phyloP scores from a whole-genome alignment of 2,113 vertebrate species.

The Ammodytes marinus region DNA sequence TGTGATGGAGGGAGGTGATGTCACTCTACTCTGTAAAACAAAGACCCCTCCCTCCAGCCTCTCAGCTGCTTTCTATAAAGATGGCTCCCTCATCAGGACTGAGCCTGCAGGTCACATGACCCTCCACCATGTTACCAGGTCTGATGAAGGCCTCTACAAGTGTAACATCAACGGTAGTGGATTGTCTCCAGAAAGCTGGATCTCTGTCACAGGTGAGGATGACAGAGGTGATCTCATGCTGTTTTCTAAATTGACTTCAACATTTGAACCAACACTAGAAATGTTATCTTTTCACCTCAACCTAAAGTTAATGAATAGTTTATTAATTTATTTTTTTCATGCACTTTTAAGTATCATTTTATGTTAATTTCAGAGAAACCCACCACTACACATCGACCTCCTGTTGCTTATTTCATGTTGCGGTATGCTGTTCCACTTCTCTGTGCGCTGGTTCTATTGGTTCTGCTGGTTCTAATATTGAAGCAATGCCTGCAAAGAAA shows the following conservation, averaged over 20 bases:
- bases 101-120: too few relatives aligned
- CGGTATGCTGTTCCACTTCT: neutral
- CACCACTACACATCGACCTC: neutral
- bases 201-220: slow-evolving; percentile 26
- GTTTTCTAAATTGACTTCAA: too few relatives aligned
- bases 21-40: slow-evolving; percentile 22
- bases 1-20: neutral
- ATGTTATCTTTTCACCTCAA: too few relatives aligned
- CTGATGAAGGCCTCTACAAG: slow-evolving; percentile 41
- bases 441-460: neutral
- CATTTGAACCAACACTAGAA: too few relatives aligned
- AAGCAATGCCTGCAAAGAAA: neutral
- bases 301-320: too few relatives aligned
- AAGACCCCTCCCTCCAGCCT: too few relatives aligned
- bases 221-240: too few relatives aligned
- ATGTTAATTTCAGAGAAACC: too few relatives aligned
- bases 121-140: neutral
- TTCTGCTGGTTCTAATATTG: neutral
- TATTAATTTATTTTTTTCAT: too few relatives aligned
- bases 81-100: too few relatives aligned
- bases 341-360: too few relatives aligned
- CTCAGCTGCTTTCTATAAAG: too few relatives aligned
- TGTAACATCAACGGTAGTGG: neutral
- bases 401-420: neutral
- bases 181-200: slow-evolving; percentile 22